phyloP scores from a whole-genome alignment of 2,888 invertebrate species.

The Amaurobius ferox region DNA sequence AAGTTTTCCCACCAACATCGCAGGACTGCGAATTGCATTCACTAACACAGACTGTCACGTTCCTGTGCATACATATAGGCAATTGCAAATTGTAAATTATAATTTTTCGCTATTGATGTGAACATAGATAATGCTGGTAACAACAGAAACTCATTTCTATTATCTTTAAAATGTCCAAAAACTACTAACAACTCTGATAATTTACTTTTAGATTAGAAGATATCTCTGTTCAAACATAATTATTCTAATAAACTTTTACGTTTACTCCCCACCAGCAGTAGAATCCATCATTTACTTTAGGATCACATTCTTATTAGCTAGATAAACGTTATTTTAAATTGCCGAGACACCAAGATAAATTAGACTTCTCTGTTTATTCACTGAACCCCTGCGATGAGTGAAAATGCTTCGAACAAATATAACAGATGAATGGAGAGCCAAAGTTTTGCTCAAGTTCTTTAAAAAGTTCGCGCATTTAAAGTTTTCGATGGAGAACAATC shows the following conservation, averaged over 20 bases:
- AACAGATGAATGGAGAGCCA: neutral
- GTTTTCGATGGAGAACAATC: neutral
- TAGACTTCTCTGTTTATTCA: neutral
- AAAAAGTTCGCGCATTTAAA: neutral
- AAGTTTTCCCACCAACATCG: too few relatives aligned
- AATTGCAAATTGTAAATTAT: too few relatives aligned
- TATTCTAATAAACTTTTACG: neutral
- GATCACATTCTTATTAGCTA: neutral
- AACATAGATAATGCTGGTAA: too few relatives aligned
- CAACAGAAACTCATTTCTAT: too few relatives aligned
- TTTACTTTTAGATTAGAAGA: too few relatives aligned
- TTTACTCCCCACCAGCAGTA: neutral
- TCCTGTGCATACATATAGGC: too few relatives aligned
- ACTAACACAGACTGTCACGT: too few relatives aligned
- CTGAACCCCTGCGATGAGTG: neutral
- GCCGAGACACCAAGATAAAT: neutral
- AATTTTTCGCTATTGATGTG: too few relatives aligned
- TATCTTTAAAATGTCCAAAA: too few relatives aligned
- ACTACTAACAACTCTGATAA: too few relatives aligned
- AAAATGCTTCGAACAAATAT: neutral
- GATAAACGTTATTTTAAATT: neutral
- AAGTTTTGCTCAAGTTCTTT: neutral
- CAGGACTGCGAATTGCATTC: too few relatives aligned
- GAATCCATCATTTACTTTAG: too few relatives aligned
- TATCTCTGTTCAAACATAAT: neutral